phyloP scores from a whole-genome alignment of 30 jellyfish, hydroid and myxozoan species.

The Chironex yamaguchii region DNA sequence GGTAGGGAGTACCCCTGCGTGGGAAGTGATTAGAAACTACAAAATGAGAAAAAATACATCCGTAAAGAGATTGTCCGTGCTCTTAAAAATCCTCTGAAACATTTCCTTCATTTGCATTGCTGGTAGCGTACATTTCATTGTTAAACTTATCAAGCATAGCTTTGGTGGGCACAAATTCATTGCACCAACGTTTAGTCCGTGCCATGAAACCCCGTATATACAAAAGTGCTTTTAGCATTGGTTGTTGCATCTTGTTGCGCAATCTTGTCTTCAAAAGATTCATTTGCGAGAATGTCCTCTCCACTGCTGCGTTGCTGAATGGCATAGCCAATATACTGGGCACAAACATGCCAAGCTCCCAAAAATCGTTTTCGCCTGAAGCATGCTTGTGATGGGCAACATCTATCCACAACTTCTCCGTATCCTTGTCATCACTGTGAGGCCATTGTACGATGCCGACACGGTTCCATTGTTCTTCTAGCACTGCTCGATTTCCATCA shows the following conservation, averaged over 20 bases:
- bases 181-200: neutral
- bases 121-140: too few species aligned
- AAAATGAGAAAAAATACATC: too few species aligned
- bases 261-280: neutral
- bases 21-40: too few species aligned
- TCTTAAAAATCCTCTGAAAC: too few species aligned
- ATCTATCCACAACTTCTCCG: neutral
- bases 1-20: too few species aligned
- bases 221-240: neutral
- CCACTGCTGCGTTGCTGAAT: neutral
- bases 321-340: neutral
- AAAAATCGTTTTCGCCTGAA: neutral
- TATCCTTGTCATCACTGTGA: neutral
- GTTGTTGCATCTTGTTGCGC: neutral
- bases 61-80: too few species aligned
- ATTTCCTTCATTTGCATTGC: too few species aligned
- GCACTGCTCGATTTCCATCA: neutral
- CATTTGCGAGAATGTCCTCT: neutral
- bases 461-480: neutral
- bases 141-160: neutral
- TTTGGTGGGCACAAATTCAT: neutral
- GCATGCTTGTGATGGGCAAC: neutral
- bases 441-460: neutral
- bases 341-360: neutral
- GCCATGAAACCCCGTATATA: neutral